Base-by-base conservation (phyloP, 2,888 invertebrate genomes). In the Keiferia lycopersicella region DNA sequence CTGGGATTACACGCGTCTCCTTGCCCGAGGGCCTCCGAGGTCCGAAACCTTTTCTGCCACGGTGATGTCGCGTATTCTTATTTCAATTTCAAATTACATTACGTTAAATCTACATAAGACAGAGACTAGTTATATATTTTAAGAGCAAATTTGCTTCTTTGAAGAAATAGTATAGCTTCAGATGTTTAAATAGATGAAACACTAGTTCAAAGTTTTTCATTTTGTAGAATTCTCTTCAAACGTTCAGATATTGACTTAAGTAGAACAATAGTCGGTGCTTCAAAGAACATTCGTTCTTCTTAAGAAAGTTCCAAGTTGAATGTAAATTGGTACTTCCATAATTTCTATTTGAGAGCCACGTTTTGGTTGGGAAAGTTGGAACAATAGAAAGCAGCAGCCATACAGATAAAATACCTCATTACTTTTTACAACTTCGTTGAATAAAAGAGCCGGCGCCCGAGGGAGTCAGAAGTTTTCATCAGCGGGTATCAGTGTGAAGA, bases 331-430 rank as follows among this genome's bases (percentile, higher is more conserved):
- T 61, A 61, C 61, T 61, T 61, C 18, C 34, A 51, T 61, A 61
- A 51, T 61, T 61, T 51, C 61, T 51, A 51, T 61, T 61, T 68
- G 50, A 50, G 61, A 61, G 38, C 51, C 51, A 51, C 61, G 61
- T 61, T 76, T 74, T 69, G 70, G 73, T 75, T 72, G 70, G 71
- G 67, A 75, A 79, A 77, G 71, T 78, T 76, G 69, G 75, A 79
- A 82, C 80, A 82, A 81, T 80, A 76, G 76, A 74, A 77, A 74
- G 71, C 73, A 78, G 75, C 53, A 26, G 78, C 79, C 69, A 75
- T 76, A 76, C 77, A 82, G 76, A 84, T 84, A 82, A 83, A 86
- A 84, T 84, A 84, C 75, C 82, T 86, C 85, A 83, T 87, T 85
- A 84, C 82, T 83, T 85, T 87, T 87, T 85, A 87, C 80, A 81